Evolutionary conservation across 2,888 invertebrate species (phyloP).

Genomic region (Apodemia mormo): DNA sequence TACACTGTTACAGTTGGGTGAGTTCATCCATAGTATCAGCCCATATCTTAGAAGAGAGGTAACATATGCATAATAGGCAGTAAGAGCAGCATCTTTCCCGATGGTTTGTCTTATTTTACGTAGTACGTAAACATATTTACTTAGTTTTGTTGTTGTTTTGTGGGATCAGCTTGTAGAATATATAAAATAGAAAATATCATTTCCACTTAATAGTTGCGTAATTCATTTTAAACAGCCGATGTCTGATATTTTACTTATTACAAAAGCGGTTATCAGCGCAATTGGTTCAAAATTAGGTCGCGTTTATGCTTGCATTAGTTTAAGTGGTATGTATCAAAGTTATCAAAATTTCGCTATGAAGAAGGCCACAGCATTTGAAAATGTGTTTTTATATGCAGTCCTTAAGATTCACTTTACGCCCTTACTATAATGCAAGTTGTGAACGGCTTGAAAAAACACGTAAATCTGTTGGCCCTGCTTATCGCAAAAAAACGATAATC

Average conservation of each 20-base stretch:
- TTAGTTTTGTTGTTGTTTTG: too few species aligned
- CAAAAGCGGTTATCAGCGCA: constrained; percentile 29
- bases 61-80: too few species aligned
- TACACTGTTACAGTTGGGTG: too few species aligned
- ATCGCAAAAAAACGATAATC: too few species aligned
- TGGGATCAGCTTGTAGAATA: neutral
- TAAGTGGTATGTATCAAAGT: constrained; percentile 13
- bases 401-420: neutral
- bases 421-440: neutral
- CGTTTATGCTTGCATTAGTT: constrained; percentile 27
- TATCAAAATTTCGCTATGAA: constrained; percentile 6
- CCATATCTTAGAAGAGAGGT: too few species aligned
- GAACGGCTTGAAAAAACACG: too few species aligned
- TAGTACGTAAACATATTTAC: too few species aligned
- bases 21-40: too few species aligned
- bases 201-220: neutral
- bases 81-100: too few species aligned
- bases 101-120: too few species aligned
- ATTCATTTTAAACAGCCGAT: constrained; percentile 10
- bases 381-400: too few species aligned
- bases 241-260: constrained; percentile 28
- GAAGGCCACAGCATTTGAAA: neutral
- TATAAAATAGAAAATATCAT: neutral
- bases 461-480: too few species aligned
- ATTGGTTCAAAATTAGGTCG: constrained; percentile 28